phyloP scores from a whole-genome alignment of 2,113 vertebrate genomes.

The Strix uralensis region DNA sequence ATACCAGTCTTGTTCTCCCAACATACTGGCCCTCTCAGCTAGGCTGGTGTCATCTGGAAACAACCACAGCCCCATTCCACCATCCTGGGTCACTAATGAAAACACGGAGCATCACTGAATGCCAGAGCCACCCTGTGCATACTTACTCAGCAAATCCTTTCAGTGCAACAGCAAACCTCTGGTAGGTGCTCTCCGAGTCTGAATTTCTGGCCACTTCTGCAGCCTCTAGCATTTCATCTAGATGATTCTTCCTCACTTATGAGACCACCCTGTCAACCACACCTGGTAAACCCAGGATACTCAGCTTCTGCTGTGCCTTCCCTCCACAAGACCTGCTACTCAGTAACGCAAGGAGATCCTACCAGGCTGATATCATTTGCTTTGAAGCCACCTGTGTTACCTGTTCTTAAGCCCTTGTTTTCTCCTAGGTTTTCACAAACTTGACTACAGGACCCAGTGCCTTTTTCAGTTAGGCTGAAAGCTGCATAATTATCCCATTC shows the following conservation, averaged over 20 bases:
- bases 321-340: background rate
- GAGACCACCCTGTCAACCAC: background rate
- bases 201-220: background rate
- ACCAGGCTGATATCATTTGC: background rate
- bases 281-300: background rate
- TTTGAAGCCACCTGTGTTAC: background rate
- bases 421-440: background rate
- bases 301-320: background rate
- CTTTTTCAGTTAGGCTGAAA: background rate
- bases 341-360: background rate
- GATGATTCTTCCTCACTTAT: background rate
- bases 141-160: background rate
- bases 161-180: background rate
- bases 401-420: background rate
- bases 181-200: accelerated
- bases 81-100: background rate
- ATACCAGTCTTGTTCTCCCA: background rate
- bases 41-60: background rate
- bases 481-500: background rate
- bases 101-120: background rate
- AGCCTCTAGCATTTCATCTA: background rate
- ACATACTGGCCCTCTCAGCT: background rate
- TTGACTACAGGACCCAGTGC: background rate
- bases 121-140: background rate
- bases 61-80: background rate